phyloP scores from a whole-genome alignment of 2,797 vertebrate species.

The Otolemur crassicaudatus region DNA sequence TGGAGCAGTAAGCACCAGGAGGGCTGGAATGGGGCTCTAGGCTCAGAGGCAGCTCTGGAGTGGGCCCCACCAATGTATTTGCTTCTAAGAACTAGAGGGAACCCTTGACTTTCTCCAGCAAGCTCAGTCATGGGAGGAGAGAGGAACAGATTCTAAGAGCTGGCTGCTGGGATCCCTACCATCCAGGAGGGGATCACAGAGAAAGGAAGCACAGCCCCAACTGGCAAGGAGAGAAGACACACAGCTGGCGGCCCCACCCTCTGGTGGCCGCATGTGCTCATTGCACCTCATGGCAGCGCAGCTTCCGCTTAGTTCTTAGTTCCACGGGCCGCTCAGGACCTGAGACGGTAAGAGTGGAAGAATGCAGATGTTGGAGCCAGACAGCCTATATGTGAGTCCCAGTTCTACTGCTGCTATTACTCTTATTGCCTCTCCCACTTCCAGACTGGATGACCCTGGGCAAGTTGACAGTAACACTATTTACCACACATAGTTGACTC shows the following conservation, averaged over 20 bases:
- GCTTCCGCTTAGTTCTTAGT: background rate
- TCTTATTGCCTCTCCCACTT: background rate
- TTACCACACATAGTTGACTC: background rate
- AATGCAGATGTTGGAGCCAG: background rate
- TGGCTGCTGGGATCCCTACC: background rate
- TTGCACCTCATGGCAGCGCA: background rate
- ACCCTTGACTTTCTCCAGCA: background rate
- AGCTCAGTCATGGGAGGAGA: background rate
- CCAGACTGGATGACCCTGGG: background rate
- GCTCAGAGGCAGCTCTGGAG: background rate
- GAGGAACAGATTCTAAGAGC: background rate
- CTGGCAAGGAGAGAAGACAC: background rate
- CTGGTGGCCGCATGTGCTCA: slow-evolving; percentile 53
- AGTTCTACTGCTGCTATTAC: background rate
- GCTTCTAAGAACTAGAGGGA: background rate
- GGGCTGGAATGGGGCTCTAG: background rate
- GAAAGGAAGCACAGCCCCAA: background rate
- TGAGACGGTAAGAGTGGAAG: background rate
- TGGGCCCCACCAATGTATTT: background rate
- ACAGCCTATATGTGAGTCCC: background rate
- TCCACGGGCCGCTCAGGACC: background rate
- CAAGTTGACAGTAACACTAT: background rate
- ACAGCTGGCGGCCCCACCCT: slow-evolving; percentile 32
- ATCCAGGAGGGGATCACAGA: background rate
- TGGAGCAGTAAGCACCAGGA: background rate